Conservation (phyloP, 1,140 invertebrate genomes). For the Magallana gigas region DNA sequence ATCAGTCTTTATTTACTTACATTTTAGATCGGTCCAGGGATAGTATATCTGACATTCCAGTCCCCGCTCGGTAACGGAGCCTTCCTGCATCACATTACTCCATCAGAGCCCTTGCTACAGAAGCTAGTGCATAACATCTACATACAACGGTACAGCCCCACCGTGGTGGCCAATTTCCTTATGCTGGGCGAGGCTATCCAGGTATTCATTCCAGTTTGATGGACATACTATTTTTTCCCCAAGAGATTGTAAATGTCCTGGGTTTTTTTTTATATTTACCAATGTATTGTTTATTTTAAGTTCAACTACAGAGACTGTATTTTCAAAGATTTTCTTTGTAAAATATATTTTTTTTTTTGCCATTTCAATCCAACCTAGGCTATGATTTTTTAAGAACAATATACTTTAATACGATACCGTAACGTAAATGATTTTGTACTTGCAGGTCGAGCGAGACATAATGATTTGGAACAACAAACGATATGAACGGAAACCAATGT, state of each 20-base stretch:
- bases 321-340: too few relatives aligned
- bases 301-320: too few relatives aligned
- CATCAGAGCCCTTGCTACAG: constrained; percentile 88
- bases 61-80: constrained; percentile 84
- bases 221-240: not conserved
- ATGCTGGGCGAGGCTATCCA: constrained; percentile 87
- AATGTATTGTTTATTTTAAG: too few relatives aligned
- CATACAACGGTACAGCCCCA: constrained; percentile 77
- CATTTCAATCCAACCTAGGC: too few relatives aligned
- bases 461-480: constrained; percentile 93
- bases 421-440: not conserved
- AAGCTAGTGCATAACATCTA: constrained; percentile 87
- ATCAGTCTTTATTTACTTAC: not conserved
- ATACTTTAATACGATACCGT: too few relatives aligned
- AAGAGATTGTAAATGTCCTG: too few relatives aligned
- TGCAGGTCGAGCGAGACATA: constrained; percentile 90
- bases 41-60: constrained; percentile 86
- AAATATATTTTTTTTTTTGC: too few relatives aligned
- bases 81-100: constrained; percentile 89
- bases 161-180: constrained; percentile 84
- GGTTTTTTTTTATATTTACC: too few relatives aligned
- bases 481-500: constrained; percentile 85
- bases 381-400: too few relatives aligned
- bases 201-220: constrained; percentile 81
- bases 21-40: constrained; percentile 88